Evolutionary conservation across 2,888 invertebrate genomes (phyloP).

Genomic region (Eupeodes luniger): DNA sequence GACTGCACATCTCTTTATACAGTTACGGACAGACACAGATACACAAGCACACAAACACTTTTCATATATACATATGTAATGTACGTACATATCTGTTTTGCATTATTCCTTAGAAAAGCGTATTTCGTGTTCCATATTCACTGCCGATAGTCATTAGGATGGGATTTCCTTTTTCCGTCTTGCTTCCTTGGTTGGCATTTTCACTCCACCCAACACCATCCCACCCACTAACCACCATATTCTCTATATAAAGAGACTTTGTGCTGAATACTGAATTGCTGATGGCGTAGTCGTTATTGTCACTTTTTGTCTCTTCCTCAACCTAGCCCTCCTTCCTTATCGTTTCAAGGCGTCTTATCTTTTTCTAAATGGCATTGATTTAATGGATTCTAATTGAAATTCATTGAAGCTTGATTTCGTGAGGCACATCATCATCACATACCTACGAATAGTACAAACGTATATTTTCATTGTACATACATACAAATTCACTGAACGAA

Average conservation of each 20-base stretch:
- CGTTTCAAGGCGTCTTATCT: constrained; percentile 21
- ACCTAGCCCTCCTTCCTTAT: not conserved
- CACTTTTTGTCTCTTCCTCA: not conserved
- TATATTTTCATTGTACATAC: not conserved
- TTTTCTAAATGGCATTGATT: constrained; percentile 65
- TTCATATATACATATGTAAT: too few relatives aligned
- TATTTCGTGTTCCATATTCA: constrained; percentile 17
- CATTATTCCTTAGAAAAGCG: constrained; percentile 27
- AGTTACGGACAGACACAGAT: not conserved
- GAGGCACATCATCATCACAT: constrained; percentile 41
- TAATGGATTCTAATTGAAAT: constrained; percentile 71
- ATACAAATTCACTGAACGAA: not conserved
- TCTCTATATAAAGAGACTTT: not conserved
- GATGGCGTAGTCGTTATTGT: constrained; percentile 35
- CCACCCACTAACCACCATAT: not conserved
- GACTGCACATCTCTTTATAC: not conserved
- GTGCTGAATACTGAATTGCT: constrained; percentile 2
- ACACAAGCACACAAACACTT: not conserved
- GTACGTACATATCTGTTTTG: constrained; percentile 11
- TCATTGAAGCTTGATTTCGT: constrained; percentile 65
- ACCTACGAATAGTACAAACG: not conserved
- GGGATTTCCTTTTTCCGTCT: constrained; percentile 52
- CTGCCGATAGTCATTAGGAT: constrained; percentile 55
- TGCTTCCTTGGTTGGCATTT: not conserved
- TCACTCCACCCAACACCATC: not conserved